A percentile compares a stretch with the other conserved stretches of the same genome.
Conservation (phyloP, 2,113 vertebrate species). For the Laticauda colubrina region DNA sequence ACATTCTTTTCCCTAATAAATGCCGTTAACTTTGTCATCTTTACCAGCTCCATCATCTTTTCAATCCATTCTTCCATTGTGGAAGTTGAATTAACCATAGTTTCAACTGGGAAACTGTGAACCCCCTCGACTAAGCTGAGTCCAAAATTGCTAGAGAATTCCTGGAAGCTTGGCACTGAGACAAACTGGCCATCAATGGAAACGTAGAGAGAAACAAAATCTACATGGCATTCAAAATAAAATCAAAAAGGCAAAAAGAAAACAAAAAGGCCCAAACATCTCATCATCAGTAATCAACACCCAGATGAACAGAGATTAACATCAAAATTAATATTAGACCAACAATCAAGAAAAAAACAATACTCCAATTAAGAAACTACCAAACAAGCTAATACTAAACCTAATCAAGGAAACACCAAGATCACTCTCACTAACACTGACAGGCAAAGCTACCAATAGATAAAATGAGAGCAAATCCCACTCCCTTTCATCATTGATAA, state of each 20-base stretch:
- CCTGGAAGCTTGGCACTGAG: background rate
- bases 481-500: too few relatives aligned
- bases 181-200: background rate
- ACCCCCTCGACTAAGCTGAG: background rate
- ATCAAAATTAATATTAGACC: too few relatives aligned
- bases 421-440: too few relatives aligned
- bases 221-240: background rate
- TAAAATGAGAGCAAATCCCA: too few relatives aligned
- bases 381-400: too few relatives aligned
- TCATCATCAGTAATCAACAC: too few relatives aligned
- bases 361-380: too few relatives aligned
- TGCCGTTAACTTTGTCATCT: background rate
- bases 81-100: background rate
- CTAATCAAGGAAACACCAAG: too few relatives aligned
- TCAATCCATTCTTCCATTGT: background rate
- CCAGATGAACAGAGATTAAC: too few relatives aligned
- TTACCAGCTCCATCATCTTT: background rate
- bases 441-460: too few relatives aligned
- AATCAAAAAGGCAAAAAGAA: background rate
- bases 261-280: background rate
- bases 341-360: too few relatives aligned
- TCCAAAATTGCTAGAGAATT: background rate
- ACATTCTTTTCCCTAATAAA: background rate
- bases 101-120: background rate
- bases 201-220: background rate